Base-by-base conservation (phyloP, 2,797 vertebrate species). In the Pempheris klunzingeri region DNA sequence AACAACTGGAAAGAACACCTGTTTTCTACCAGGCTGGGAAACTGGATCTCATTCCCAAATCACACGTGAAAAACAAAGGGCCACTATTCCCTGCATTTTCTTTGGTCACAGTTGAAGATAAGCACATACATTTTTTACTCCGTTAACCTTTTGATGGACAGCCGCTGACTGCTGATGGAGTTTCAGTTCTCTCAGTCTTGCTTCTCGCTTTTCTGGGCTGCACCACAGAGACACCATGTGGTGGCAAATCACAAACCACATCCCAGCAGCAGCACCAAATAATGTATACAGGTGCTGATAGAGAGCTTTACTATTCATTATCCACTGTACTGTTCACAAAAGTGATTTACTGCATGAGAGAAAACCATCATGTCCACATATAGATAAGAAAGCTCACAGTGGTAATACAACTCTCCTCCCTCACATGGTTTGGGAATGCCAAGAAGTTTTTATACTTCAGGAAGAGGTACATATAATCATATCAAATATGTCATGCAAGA, bases 1-100 rank as follows among this genome's bases (percentile, higher is more conserved):
- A 90, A 91, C 91, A 91, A 91, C 89, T 92, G 91, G 83, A 14
- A 18, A 6, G 26, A 74, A 73, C 92, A 91, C 87, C 91, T 92
- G 92, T 92, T 90, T 63, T 65, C 83, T 58, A 14, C 76, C 79
- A 65, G 46, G 86, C 84, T 86, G 87, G 84, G 82, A 89, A 90
- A 91, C 79, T 70, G 67, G 82, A 90, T 82, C 85, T 47, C 36
- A 4, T 61, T 77, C 60, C 85, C 67, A 68, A 77, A 85, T 86
- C 85, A 68, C 86, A 74, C 79, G 66, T 71, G 41, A 53, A 74
- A 80, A 82, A 77, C 71, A 80, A 89, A 80, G 74, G 46, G 5
- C 63, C 62, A 43, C 60, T 71, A 55, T 66, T n/a, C 26, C 47
- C 57, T 3, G 4, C 34, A 34, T 77, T 43, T 73, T 41, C 32